phyloP scores from a whole-genome alignment of 2,113 vertebrate genomes.

The Romanogobio albipinnatus region DNA sequence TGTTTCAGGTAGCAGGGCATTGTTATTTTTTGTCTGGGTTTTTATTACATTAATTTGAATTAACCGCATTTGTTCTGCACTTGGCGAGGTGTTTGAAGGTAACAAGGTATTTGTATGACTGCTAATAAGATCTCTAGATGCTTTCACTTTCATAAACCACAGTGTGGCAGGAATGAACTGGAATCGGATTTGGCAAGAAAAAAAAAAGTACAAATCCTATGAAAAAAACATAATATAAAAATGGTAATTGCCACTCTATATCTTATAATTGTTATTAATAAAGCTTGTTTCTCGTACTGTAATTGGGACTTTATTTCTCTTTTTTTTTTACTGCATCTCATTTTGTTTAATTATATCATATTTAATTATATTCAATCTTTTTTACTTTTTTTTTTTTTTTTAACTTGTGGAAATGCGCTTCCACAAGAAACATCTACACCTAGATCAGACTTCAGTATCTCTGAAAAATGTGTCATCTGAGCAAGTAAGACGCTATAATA shows the following conservation, averaged over 20 bases:
- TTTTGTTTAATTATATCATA: too few relatives aligned
- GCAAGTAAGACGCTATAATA: too few relatives aligned
- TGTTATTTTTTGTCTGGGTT: neutral
- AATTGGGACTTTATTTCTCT: too few relatives aligned
- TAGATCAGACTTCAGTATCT: too few relatives aligned
- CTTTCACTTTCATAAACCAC: constrained; percentile 30
- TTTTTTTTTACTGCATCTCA: too few relatives aligned
- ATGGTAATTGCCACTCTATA: neutral
- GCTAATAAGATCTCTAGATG: constrained; percentile 55
- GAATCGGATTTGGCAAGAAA: neutral
- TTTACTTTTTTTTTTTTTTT: too few relatives aligned
- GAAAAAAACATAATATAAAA: neutral
- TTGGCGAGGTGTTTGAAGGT: constrained; percentile 27
- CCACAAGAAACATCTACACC: too few relatives aligned
- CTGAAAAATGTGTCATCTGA: too few relatives aligned
- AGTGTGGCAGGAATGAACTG: constrained; percentile 12
- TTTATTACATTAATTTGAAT: constrained; percentile 10
- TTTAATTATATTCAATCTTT: too few relatives aligned
- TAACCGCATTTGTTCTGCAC: constrained; percentile 35
- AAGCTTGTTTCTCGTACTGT: too few relatives aligned
- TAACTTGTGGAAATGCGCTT: too few relatives aligned
- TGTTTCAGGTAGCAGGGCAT: neutral
- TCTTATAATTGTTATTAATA: too few relatives aligned
- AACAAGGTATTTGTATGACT: constrained; percentile 24
- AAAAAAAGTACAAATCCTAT: neutral